These are phyloP conservation scores for Formicarius rufipectus DNA, from an alignment of 2,113 vertebrate genomes.

Conservation along the genomic window DNA sequence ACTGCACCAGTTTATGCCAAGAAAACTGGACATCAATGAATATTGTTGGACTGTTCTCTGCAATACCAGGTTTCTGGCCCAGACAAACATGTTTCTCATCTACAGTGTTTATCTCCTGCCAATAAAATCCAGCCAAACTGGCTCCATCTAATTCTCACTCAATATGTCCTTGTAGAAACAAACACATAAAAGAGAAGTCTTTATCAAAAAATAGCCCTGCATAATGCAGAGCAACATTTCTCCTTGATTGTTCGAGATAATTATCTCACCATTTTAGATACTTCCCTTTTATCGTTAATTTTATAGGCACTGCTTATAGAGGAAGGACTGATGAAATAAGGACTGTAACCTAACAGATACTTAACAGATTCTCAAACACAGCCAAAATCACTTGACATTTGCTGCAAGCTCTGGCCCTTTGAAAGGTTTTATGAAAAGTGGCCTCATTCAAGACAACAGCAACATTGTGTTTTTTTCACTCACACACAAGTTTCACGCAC, in stretches of 20 bases:
- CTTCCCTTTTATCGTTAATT: not conserved
- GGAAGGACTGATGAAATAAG: not conserved
- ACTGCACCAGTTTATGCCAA: not conserved
- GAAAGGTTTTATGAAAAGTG: fast-evolving
- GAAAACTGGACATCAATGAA: not conserved
- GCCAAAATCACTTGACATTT: not conserved
- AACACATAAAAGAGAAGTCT: conserved; percentile 14
- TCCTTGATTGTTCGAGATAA: not conserved
- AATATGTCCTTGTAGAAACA: conserved; percentile 47
- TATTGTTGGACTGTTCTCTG: not conserved
- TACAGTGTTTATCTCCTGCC: conserved; percentile 34
- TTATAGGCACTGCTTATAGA: not conserved
- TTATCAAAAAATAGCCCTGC: conserved; percentile 9
- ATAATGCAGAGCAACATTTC: not conserved
- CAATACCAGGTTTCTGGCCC: conserved; percentile 25
- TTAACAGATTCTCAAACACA: not conserved
- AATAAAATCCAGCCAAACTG: conserved; percentile 55
- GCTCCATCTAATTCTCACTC: conserved; percentile 53
- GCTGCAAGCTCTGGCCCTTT: not conserved
- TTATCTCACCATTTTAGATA: not conserved
- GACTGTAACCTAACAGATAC: not conserved
- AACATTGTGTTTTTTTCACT: not conserved
- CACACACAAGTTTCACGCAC: not conserved
- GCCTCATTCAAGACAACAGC: not conserved
- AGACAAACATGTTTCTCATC: conserved; percentile 35